Percentiles rank a stretch among this genome's conserved stretches.
phyloP scores from a whole-genome alignment of 2,113 vertebrate genomes.

The Lycaon pictus region DNA sequence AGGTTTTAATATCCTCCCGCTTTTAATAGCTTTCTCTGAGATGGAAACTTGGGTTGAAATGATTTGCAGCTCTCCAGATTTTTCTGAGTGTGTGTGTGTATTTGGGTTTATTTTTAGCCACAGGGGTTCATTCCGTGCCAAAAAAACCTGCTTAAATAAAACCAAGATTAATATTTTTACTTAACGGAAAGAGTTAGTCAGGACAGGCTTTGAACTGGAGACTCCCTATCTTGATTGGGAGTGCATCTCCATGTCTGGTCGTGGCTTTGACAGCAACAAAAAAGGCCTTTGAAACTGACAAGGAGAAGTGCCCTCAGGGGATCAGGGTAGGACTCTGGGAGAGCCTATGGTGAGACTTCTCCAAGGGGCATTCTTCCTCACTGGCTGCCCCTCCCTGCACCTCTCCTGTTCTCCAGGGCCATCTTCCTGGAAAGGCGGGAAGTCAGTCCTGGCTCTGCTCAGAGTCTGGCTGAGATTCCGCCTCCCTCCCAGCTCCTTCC shows the following conservation, averaged over 20 bases:
- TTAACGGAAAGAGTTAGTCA: slow-evolving; percentile 80
- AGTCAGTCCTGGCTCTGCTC: background rate
- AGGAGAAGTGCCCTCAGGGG: slow-evolving; percentile 26
- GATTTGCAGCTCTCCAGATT: slow-evolving; percentile 77
- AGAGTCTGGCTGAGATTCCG: background rate
- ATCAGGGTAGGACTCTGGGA: background rate
- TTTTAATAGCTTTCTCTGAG: slow-evolving; percentile 71
- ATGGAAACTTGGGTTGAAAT: slow-evolving; percentile 80
- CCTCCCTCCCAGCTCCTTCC: background rate
- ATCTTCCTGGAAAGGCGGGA: slow-evolving; percentile 34
- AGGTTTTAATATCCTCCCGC: slow-evolving; percentile 49
- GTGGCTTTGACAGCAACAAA: slow-evolving; percentile 58
- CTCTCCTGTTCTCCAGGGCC: background rate
- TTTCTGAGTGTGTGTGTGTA: slow-evolving; percentile 56
- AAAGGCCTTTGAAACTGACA: slow-evolving; percentile 67
- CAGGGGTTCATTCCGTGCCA: slow-evolving; percentile 75
- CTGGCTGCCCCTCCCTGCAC: background rate
- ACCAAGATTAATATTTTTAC: slow-evolving; percentile 83
- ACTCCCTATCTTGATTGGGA: slow-evolving; percentile 79
- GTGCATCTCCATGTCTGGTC: slow-evolving; percentile 74
- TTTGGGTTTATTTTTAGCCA: slow-evolving; percentile 79
- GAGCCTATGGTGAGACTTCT: background rate
- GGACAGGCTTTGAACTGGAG: slow-evolving; percentile 81
- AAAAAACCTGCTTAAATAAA: slow-evolving; percentile 81
- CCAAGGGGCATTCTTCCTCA: background rate